Evolutionary conservation across 2,113 vertebrate genomes (phyloP).

Genomic region (Diadophis punctatus): DNA sequence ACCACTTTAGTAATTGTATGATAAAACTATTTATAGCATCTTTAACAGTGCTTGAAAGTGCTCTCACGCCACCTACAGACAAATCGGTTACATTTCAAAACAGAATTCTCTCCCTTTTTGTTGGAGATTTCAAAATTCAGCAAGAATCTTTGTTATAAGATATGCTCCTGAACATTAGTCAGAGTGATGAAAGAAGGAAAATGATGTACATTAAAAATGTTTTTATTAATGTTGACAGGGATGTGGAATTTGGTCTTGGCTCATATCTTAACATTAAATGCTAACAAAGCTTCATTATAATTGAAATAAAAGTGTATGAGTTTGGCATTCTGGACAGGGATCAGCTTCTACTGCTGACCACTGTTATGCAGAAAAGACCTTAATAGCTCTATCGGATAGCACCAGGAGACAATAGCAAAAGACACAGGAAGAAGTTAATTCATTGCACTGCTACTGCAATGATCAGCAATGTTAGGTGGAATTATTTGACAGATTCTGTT

Average conservation of each 20-base stretch:
- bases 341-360: background rate
- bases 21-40: background rate
- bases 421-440: too few relatives aligned
- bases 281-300: background rate
- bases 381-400: too few relatives aligned
- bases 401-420: background rate
- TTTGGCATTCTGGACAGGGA: background rate
- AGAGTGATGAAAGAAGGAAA: background rate
- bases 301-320: background rate
- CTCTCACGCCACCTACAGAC: slow-evolving; percentile 64
- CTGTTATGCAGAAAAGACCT: background rate
- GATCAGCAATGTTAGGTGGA: background rate
- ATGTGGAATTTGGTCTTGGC: background rate
- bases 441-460: background rate
- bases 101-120: background rate
- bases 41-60: slow-evolving; percentile 40
- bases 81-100: background rate
- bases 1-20: rapidly evolving
- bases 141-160: background rate
- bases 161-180: background rate
- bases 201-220: background rate
- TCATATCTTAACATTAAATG: background rate
- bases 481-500: background rate
- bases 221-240: background rate
- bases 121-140: background rate